A percentile compares a stretch with the other conserved stretches of the same genome.
Evolutionary conservation across 2,888 invertebrate species (phyloP).

Genomic region (Diloba caeruleocephala): DNA sequence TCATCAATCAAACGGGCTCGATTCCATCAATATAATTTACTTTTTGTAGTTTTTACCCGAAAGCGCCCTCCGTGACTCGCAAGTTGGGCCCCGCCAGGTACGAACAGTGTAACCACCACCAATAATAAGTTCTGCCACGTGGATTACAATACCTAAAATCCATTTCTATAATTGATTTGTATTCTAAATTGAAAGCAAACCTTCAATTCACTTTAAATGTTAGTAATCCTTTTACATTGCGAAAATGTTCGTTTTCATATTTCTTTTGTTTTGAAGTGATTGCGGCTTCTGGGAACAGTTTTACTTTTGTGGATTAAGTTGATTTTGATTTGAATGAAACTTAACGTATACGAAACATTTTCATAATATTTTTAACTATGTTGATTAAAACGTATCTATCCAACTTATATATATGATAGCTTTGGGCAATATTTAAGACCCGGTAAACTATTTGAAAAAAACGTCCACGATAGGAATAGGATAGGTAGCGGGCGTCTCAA

Average conservation of each 20-base stretch:
- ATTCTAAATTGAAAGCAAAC: constrained; percentile 53
- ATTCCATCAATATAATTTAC: constrained; percentile 89
- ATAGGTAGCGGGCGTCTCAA: too few species aligned
- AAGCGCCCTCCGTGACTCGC: constrained; percentile 86
- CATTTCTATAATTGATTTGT: constrained; percentile 67
- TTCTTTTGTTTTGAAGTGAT: constrained; percentile 30
- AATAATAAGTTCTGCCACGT: constrained; percentile 52
- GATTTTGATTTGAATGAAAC: too few species aligned
- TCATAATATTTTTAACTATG: too few species aligned
- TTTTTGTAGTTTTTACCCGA: constrained; percentile 88
- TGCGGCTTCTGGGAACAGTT: constrained; percentile 1
- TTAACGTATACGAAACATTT: too few species aligned
- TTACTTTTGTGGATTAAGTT: not conserved
- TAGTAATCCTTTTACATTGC: constrained; percentile 46
- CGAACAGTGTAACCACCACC: constrained; percentile 56
- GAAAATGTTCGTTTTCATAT: constrained; percentile 28
- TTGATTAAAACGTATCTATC: too few species aligned
- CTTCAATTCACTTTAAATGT: constrained; percentile 49
- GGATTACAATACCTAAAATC: constrained; percentile 56
- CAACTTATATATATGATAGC: too few species aligned
- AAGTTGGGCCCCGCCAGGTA: constrained; percentile 78
- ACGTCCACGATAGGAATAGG: too few species aligned
- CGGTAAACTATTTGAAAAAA: too few species aligned
- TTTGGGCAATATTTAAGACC: too few species aligned
- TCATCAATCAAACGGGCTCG: constrained; percentile 88